Evolutionary conservation across 1,140 invertebrate species (phyloP).

Genomic region (Pteromalus puparum): DNA sequence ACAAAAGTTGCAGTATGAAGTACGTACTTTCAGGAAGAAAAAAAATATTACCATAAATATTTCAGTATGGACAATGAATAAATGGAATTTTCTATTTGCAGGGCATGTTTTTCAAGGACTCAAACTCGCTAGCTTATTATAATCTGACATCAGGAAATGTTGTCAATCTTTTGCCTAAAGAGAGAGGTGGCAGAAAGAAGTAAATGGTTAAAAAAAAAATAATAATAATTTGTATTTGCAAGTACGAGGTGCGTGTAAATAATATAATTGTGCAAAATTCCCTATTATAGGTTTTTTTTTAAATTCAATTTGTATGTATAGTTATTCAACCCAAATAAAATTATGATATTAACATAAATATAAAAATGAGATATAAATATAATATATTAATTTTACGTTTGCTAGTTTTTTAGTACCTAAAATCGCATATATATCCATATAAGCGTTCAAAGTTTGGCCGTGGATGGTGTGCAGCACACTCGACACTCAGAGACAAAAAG

Average conservation of each 20-base stretch:
- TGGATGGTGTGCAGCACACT: too few relatives aligned
- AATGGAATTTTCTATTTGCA: slow-evolving; percentile 73
- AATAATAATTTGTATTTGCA: not conserved
- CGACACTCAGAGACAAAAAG: too few relatives aligned
- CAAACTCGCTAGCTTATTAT: slow-evolving; percentile 95
- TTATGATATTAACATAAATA: not conserved
- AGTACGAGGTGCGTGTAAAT: not conserved
- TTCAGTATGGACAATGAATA: not conserved
- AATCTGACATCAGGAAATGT: slow-evolving; percentile 90
- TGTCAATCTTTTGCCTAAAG: slow-evolving; percentile 95
- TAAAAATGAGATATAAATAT: too few relatives aligned
- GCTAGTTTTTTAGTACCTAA: too few relatives aligned
- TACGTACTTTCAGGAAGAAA: slow-evolving; percentile 66
- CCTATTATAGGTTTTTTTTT: not conserved
- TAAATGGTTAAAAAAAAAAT: slow-evolving; percentile 77
- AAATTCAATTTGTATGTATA: not conserved
- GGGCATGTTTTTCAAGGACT: slow-evolving; percentile 99
- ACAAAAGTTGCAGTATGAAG: slow-evolving; percentile 95
- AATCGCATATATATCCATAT: too few relatives aligned
- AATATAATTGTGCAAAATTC: not conserved
- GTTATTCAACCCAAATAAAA: not conserved
- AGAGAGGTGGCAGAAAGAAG: slow-evolving; percentile 98
- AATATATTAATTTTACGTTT: too few relatives aligned
- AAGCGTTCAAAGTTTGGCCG: too few relatives aligned
- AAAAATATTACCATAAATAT: not conserved